Evolutionary conservation across 2,113 vertebrate genomes (phyloP), one percentile per base, ranked within the genome.

Genomic region (Psittacara wagleri): DNA sequence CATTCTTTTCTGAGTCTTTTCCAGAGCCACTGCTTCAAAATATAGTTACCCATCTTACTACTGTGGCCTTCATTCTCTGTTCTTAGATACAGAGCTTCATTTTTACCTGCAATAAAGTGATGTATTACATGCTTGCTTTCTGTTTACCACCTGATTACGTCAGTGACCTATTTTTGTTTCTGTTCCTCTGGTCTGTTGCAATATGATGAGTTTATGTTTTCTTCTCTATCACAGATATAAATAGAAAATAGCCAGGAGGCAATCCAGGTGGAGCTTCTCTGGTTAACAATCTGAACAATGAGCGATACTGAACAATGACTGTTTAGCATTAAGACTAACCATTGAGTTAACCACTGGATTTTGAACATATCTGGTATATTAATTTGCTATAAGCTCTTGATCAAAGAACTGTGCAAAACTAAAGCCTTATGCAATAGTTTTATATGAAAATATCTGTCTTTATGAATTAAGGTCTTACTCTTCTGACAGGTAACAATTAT

Each of bases 111-210:
- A 82, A 44, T 66, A 73, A 79, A n/a, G 18, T 35, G 54, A 28
- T 19, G 33, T 17, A 55, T 74, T 35, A 39, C 29, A 51, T 5
- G 20, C 33, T 66, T 90, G 55, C 39, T 79, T 90, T 92, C 70
- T 79, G 20, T 80, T 93, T 88, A 79, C 48, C 48, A 59, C 18
- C 23, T 69, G 63, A 76, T 94, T 92, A 66, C 20, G 69, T 73
- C 67, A 62, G 39, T 52, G 70, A 83, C 52, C 69, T 87, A 10
- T 87, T 87, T 94, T 90, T 0, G 0, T 90, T 72, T 82, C 35
- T 72, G 16, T 61, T 96, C 52, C 79, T 85, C 67, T 46, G 39
- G 29, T 95, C 84, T 90, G 43, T 76, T 94, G 88, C 55, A 86
- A 61, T 68, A 68, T 1, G 0, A 61, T 18, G 66, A 61, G 49